phyloP scores from a whole-genome alignment of 1,140 invertebrate genomes.

The Pseudachorutes palmiensis region DNA sequence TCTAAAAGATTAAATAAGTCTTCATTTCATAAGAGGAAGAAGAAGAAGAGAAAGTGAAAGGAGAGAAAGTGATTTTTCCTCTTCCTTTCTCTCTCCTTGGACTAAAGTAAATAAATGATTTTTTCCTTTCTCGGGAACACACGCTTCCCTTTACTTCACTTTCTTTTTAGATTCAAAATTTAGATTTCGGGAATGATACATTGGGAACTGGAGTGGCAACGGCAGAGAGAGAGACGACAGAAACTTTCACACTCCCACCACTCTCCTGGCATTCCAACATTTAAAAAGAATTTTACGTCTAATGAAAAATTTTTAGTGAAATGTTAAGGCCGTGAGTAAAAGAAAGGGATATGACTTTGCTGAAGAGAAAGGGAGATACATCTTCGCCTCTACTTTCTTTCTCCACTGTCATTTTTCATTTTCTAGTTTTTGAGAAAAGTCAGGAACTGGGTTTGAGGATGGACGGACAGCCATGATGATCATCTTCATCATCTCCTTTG shows the following conservation, averaged over 20 bases:
- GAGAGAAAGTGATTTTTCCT: constrained; percentile 5
- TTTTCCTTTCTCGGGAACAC: background rate
- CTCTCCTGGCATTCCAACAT: background rate
- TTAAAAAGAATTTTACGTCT: background rate
- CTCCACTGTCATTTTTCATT: constrained; percentile 2
- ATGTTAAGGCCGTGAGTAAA: background rate
- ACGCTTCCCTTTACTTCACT: background rate
- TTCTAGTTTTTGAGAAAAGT: background rate
- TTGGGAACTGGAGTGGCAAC: background rate
- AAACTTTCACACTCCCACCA: background rate
- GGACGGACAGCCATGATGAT: background rate
- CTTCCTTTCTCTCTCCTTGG: background rate
- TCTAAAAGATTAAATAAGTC: constrained; percentile 14
- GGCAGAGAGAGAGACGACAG: background rate
- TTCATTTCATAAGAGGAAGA: constrained; percentile 7
- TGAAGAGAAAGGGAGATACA: constrained; percentile 5
- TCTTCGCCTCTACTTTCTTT: background rate
- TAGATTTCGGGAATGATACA: background rate
- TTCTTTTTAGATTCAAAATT: constrained; percentile 2
- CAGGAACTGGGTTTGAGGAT: background rate
- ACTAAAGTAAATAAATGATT: constrained; percentile 9
- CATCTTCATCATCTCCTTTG: background rate
- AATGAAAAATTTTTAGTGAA: background rate
- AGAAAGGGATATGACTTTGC: background rate
- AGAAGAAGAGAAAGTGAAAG: background rate